phyloP scores from a whole-genome alignment of 2,888 invertebrate genomes.

The Portevinia maculata region DNA sequence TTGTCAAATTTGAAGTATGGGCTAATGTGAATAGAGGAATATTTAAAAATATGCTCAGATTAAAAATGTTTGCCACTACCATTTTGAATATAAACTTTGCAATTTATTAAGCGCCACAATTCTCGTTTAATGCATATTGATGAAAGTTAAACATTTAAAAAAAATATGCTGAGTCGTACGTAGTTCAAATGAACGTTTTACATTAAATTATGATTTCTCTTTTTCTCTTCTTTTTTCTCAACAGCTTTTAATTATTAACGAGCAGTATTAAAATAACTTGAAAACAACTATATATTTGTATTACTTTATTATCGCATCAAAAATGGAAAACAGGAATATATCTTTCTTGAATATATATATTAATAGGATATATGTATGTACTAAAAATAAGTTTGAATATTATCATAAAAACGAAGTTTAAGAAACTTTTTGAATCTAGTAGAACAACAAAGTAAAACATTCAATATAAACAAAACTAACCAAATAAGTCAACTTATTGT shows the following conservation, averaged over 20 bases:
- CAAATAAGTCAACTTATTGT: slow-evolving; percentile 32
- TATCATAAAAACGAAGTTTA: slow-evolving; percentile 25
- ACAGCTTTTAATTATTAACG: slow-evolving; percentile 66
- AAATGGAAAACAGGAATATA: slow-evolving; percentile 42
- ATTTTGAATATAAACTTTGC: neutral
- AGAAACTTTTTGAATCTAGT: slow-evolving; percentile 23
- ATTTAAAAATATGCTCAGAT: slow-evolving; percentile 17
- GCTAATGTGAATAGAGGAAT: neutral
- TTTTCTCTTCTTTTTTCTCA: slow-evolving; percentile 70
- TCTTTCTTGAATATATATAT: slow-evolving; percentile 55
- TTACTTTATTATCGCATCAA: slow-evolving; percentile 53
- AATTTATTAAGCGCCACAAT: slow-evolving; percentile 35
- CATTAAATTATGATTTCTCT: slow-evolving; percentile 63
- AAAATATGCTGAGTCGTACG: slow-evolving; percentile 39
- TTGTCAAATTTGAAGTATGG: neutral
- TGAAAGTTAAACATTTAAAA: slow-evolving; percentile 33
- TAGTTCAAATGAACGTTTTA: slow-evolving; percentile 47
- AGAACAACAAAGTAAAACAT: slow-evolving; percentile 28
- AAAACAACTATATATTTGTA: slow-evolving; percentile 55
- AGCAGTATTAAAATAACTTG: slow-evolving; percentile 46
- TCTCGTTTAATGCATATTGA: slow-evolving; percentile 59
- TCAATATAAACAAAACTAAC: slow-evolving; percentile 22
- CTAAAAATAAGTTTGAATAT: slow-evolving; percentile 46
- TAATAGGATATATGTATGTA: slow-evolving; percentile 64
- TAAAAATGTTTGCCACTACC: neutral